Base-by-base conservation (phyloP, 2,113 vertebrate genomes). In the Ictidomys tridecemlineatus region DNA sequence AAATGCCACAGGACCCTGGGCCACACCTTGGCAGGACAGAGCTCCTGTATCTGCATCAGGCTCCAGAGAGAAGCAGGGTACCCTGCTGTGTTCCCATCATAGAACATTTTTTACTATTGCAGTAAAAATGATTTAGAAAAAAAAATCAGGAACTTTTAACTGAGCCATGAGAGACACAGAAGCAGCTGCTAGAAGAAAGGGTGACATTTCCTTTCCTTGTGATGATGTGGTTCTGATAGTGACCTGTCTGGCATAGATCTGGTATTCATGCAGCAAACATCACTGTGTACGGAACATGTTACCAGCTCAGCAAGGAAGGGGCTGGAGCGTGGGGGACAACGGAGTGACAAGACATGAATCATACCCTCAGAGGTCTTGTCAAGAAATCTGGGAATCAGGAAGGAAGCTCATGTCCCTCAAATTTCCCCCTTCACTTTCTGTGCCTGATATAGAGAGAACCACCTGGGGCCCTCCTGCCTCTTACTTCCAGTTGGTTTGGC, bases 31-130 rank as follows among this genome's bases (percentile, higher is more conserved):
- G 39, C 58, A 76, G 82, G 26, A 17, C 14, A 42, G 30, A 11
- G 2, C 6, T 30, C 3, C 39, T 70, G 42, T 1, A 28, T 26
- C 8, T 26, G 39, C 20, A 28, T 67, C 0, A 13, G 39, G 12
- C 30, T 92, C 85, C 69, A 67, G 51, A 86, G 72, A 73, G 94
- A 77, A 30, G 13, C 18, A 20, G 32, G 67, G 7, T 34, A 2
- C 42, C 65, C 24, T 5, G 34, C 63, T 37, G 77, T 82, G 20
- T 42, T 58, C 61, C 39, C 2, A 34, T 8, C 1, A 0, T 7
- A 28, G 67, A 70, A 61, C 3, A 45, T 45, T 45, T 45, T 45
- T 45, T 45, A 45, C 70, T 28, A 0, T 1, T 79, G 37, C 45
- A 63, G 70, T 12, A 13, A 63, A 48, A 86, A 13, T 51, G 34